Percentiles rank a stretch among this genome's conserved stretches.
These are phyloP conservation scores for Chymomyza caudatula DNA, from an alignment of 2,888 invertebrate genomes.

Conservation along the genomic window DNA sequence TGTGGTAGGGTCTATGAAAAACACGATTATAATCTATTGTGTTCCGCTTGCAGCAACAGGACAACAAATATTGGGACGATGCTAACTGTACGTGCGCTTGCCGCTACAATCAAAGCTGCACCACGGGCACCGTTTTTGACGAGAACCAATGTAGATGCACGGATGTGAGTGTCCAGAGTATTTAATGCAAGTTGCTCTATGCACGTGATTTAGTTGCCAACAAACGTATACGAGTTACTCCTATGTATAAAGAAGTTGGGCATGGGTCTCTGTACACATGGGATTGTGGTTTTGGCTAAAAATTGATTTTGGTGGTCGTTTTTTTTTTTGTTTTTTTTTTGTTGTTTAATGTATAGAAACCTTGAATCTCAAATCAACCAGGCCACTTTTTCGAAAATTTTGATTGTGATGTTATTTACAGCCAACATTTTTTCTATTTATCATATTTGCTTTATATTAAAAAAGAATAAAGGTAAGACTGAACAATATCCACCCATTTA, in stretches of 20 bases:
- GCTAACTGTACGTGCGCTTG: conserved; percentile 82
- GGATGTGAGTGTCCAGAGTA: conserved; percentile 64
- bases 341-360: background rate
- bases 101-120: conserved; percentile 80
- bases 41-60: conserved; percentile 69
- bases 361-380: too few species aligned
- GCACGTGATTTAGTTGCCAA: background rate
- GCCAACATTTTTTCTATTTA: too few species aligned
- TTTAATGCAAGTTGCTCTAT: background rate
- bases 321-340: conserved; percentile 22
- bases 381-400: too few species aligned
- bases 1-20: background rate
- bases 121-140: conserved; percentile 82
- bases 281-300: conserved; percentile 8
- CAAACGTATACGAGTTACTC: background rate
- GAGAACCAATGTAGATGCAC: conserved; percentile 76
- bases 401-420: too few species aligned
- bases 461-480: too few species aligned
- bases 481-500: too few species aligned
- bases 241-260: too few species aligned
- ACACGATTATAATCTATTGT: background rate
- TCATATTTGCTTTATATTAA: too few species aligned
- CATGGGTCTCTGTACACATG: background rate
- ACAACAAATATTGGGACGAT: conserved; percentile 82
- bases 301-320: conserved; percentile 8